phyloP scores from a whole-genome alignment of 2,113 vertebrate genomes.

The rat (Rattus norvegicus) region DNA sequence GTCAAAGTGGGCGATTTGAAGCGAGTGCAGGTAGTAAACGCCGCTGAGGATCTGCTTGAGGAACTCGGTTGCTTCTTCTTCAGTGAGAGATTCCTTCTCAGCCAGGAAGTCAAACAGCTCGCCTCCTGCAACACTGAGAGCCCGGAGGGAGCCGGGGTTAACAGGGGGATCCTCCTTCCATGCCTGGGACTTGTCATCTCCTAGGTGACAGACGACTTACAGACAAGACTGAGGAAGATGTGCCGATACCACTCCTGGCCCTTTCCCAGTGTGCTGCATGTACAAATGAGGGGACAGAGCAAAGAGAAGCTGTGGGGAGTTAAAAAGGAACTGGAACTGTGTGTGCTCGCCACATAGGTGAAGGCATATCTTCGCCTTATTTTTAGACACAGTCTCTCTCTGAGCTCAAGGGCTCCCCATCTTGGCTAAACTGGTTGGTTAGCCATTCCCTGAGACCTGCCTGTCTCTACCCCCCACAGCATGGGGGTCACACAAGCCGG shows the following conservation, averaged over 20 bases:
- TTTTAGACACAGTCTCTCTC: not conserved
- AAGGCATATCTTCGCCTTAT: not conserved
- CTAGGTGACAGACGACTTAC: not conserved
- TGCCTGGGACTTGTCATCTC: not conserved
- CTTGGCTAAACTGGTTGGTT: not conserved
- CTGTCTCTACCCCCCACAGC: not conserved
- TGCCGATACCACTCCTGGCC: not conserved
- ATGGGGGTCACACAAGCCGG: not conserved
- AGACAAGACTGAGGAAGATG: not conserved
- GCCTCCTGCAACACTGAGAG: constrained; percentile 94
- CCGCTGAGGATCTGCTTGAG: constrained; percentile 99
- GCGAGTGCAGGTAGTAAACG: constrained; percentile 97
- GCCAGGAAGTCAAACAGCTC: constrained; percentile 99
- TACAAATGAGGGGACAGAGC: not conserved
- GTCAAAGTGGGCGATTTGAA: constrained; percentile 98
- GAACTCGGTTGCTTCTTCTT: constrained; percentile 99
- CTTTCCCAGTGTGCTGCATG: not conserved
- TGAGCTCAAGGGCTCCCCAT: too few species aligned
- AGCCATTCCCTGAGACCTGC: too few species aligned
- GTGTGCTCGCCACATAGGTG: not conserved
- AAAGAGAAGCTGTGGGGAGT: not conserved
- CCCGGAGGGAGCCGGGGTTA: constrained; percentile 66
- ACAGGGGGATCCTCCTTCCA: not conserved
- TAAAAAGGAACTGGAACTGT: not conserved
- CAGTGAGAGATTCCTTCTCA: constrained; percentile 97